Evolutionary conservation across 2,113 vertebrate species (phyloP).

Genomic region (Chaenocephalus aceratus): DNA sequence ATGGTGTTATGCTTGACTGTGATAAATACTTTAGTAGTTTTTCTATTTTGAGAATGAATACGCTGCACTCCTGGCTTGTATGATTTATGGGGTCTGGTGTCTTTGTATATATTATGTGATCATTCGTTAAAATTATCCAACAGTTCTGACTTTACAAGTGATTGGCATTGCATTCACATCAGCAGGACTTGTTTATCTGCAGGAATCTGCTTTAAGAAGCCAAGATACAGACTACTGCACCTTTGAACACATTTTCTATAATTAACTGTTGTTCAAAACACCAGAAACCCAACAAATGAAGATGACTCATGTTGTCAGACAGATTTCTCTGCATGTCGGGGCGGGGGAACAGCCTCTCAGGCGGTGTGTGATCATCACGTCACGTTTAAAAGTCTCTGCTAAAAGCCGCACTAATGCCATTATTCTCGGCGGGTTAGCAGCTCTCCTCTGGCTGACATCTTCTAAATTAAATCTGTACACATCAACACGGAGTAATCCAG

Average conservation of each 20-base stretch:
- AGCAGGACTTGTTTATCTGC: too few relatives aligned
- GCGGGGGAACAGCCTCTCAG: slow-evolving; percentile 3
- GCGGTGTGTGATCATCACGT: background rate
- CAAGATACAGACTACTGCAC: background rate
- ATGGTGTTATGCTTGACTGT: too few relatives aligned
- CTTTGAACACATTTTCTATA: background rate
- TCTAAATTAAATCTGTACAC: slow-evolving; percentile 17
- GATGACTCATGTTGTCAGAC: background rate
- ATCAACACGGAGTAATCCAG: background rate
- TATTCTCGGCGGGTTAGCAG: background rate
- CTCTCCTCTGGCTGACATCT: slow-evolving; percentile 1
- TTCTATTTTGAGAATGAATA: too few relatives aligned
- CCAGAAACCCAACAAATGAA: background rate
- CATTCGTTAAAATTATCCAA: too few relatives aligned
- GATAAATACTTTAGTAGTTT: too few relatives aligned
- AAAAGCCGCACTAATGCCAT: slow-evolving; percentile 2
- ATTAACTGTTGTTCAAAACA: background rate
- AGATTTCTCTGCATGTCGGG: background rate
- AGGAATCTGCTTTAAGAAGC: too few relatives aligned
- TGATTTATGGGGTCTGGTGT: too few relatives aligned
- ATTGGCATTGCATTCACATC: too few relatives aligned
- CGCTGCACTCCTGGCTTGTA: too few relatives aligned
- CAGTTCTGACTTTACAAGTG: too few relatives aligned
- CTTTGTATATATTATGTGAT: too few relatives aligned
- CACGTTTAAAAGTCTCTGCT: slow-evolving; percentile 4